A percentile compares a stretch with the other conserved stretches of the same genome.
These are phyloP conservation scores for Pristionchus entomophagus DNA, from an alignment of 2,888 invertebrate species.

Conservation along the genomic window DNA sequence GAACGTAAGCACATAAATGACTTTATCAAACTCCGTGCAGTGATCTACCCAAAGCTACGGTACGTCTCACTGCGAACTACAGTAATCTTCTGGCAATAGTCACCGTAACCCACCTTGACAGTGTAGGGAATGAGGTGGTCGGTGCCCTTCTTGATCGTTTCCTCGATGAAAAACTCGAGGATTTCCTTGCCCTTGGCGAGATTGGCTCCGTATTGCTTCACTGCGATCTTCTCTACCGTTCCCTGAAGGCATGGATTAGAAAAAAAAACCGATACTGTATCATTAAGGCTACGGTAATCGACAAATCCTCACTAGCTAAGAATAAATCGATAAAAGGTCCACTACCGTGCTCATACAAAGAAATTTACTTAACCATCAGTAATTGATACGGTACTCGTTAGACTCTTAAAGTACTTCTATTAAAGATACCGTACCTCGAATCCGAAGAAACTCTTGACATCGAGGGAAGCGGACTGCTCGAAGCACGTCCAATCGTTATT, in stretches of 20 bases:
- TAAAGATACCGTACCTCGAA: constrained; percentile 82
- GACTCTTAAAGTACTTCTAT: too few species aligned
- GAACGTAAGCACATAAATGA: too few species aligned
- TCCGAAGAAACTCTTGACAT: constrained; percentile 94
- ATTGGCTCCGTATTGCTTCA: constrained; percentile 93
- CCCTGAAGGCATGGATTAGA: constrained; percentile 25
- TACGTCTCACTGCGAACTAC: background rate
- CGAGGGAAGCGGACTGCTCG: constrained; percentile 91
- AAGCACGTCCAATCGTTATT: constrained; percentile 95
- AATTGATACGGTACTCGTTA: too few species aligned
- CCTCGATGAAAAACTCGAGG: constrained; percentile 89
- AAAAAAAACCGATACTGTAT: too few species aligned
- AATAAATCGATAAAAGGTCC: too few species aligned
- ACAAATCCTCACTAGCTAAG: too few species aligned
- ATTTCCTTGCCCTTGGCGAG: constrained; percentile 92
- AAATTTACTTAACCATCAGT: too few species aligned
- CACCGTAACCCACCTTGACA: constrained; percentile 46
- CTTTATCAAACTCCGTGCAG: too few species aligned
- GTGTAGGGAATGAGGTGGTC: constrained; percentile 80
- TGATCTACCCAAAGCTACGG: too few species aligned
- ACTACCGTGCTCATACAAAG: too few species aligned
- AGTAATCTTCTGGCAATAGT: background rate
- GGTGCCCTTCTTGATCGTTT: constrained; percentile 85
- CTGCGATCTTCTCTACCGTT: constrained; percentile 92
- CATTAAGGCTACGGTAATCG: too few species aligned